Base-by-base conservation (phyloP, 2,888 invertebrate genomes). In the Cylindroiulus punctatus region DNA sequence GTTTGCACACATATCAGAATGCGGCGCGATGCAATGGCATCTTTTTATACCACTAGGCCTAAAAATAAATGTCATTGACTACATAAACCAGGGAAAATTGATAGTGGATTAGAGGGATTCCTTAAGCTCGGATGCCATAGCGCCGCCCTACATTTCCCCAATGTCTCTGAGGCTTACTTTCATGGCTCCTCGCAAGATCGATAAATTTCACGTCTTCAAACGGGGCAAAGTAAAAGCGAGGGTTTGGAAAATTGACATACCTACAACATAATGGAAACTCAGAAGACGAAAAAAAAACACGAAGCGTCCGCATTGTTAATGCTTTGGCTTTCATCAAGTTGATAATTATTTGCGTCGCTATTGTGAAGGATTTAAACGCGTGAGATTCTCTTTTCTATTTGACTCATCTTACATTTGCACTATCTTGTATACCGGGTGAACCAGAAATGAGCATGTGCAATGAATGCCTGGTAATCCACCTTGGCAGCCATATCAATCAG, bases 41-140 rank as follows among this genome's bases (percentile, higher is more conserved):
- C 57, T 22, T 65, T 76, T 22, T 76, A 30, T 30, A 30, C 30
- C 26, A 76, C 76, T 76, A 76, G 76, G 76, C 76, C 76, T 76
- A 30, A 76, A 30, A 76, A 76, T 76, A 30, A 76, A 30, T 30
- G 76, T 76, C 76, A 76, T 76, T 76, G 76, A 76, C 76, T 76
- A 76, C 76, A 76, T 76, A 76, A 76, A 76, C 76, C 76, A 76
- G 76, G 76, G 30, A 76, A 76, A 76, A 76, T 76, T 76, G 76
- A 76, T 76, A 76, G 76, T 76, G 76, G 76, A 76, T 76, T 76
- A 76, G 76, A 76, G 76, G 76, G 76, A 76, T 76, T 30, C 76
- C 26, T 76, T 26, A 26, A 76, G 76, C 76, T 22, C 30, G 76
- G 26, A 76, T 30, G 57, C 57, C 57, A 65, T 65, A 65, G 57